phyloP scores from a whole-genome alignment of 2,797 vertebrate genomes.

The Phoebastria nigripes region DNA sequence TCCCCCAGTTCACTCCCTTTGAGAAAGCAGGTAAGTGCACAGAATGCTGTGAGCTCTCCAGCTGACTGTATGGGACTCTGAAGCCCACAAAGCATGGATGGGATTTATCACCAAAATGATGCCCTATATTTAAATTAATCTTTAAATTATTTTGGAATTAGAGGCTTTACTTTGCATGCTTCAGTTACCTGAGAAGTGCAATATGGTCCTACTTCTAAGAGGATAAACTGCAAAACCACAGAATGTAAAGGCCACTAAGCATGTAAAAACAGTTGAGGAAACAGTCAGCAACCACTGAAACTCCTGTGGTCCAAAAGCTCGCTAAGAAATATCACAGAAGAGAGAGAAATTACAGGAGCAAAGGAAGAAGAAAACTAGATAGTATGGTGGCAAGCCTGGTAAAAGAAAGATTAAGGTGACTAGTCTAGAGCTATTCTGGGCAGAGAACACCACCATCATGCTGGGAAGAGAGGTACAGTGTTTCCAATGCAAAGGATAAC shows the following conservation, averaged over 20 bases:
- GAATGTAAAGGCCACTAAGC: not conserved
- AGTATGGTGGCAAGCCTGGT: not conserved
- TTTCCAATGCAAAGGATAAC: not conserved
- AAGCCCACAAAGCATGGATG: not conserved
- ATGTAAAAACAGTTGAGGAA: not conserved
- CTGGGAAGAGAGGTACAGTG: not conserved
- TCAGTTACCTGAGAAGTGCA: not conserved
- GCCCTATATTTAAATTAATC: not conserved
- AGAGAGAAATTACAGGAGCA: not conserved
- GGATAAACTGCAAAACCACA: not conserved
- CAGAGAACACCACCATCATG: not conserved
- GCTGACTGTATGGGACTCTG: not conserved
- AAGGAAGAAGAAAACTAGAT: not conserved
- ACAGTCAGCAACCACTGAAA: not conserved
- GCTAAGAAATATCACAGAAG: not conserved
- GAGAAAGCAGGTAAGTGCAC: not conserved
- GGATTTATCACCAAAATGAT: not conserved
- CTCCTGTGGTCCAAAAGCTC: not conserved
- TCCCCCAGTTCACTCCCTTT: not conserved
- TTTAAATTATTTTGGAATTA: not conserved
- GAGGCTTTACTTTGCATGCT: not conserved
- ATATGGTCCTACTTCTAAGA: not conserved
- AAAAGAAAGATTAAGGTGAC: not conserved
- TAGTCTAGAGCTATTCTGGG: not conserved
- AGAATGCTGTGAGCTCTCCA: not conserved